A percentile compares a stretch with the other conserved stretches of the same genome.
Conservation (phyloP, 1,140 invertebrate genomes). For the Ladona fulva region DNA sequence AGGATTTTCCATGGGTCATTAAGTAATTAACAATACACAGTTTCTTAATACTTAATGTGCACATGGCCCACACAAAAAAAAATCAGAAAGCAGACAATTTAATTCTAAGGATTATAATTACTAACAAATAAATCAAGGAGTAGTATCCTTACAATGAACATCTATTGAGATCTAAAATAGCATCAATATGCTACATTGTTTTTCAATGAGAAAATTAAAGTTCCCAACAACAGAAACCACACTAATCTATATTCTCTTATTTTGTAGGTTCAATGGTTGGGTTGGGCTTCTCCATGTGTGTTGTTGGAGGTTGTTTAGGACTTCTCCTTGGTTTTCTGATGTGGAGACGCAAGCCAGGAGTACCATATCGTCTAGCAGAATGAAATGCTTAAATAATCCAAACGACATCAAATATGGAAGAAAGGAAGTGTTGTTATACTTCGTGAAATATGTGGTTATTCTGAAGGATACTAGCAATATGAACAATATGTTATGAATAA, state of each 20-base stretch:
- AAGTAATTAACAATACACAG: too few relatives aligned
- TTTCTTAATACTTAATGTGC: too few relatives aligned
- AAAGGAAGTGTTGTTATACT: neutral
- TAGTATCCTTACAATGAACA: too few relatives aligned
- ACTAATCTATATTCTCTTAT: neutral
- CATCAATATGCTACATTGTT: too few relatives aligned
- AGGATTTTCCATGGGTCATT: too few relatives aligned
- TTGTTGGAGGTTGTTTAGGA: conserved; percentile 34
- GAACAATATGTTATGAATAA: neutral
- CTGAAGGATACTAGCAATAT: conserved; percentile 4
- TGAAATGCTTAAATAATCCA: conserved; percentile 1
- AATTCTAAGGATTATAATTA: too few relatives aligned
- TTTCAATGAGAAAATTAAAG: too few relatives aligned
- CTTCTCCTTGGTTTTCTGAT: conserved; percentile 35
- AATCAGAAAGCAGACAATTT: too few relatives aligned
- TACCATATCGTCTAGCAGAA: conserved; percentile 23
- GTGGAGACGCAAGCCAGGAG: conserved; percentile 32
- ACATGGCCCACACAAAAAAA: too few relatives aligned
- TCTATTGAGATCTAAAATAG: too few relatives aligned
- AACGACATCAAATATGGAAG: neutral
- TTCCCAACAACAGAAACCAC: neutral
- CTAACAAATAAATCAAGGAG: too few relatives aligned
- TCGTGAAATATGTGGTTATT: neutral
- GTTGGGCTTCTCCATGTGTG: conserved; percentile 35
- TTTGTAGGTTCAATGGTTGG: conserved; percentile 34